Conservation (phyloP, 2,888 invertebrate species). For the Phrixothrix hirtus region DNA sequence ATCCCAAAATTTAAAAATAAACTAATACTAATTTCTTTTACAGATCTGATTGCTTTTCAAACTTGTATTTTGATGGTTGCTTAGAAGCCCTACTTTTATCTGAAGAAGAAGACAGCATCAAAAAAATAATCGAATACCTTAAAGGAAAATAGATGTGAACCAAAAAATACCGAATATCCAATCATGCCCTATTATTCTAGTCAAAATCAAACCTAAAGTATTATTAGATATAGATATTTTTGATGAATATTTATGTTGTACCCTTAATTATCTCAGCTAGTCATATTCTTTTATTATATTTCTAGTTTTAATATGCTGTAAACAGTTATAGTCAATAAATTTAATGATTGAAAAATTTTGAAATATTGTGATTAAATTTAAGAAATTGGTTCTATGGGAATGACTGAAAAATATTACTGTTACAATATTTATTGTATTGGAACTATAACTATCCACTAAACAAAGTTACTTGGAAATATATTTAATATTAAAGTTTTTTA, state of each 20-base stretch:
- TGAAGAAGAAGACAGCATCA: conserved; percentile 76
- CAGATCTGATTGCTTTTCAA: conserved; percentile 80
- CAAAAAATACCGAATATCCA: conserved; percentile 28
- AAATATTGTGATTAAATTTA: conserved; percentile 4
- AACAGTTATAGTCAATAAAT: too few relatives aligned
- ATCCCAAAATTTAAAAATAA: conserved; percentile 1
- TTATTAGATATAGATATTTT: conserved; percentile 42
- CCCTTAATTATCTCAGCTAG: conserved; percentile 13
- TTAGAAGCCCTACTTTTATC: conserved; percentile 76
- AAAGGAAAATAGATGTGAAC: conserved; percentile 59
- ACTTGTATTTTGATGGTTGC: conserved; percentile 80
- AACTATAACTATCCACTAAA: conserved; percentile 13
- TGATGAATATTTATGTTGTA: conserved; percentile 35
- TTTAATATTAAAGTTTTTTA: conserved; percentile 36
- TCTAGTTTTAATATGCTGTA: too few relatives aligned
- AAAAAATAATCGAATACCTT: conserved; percentile 79
- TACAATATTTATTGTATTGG: conserved; percentile 25
- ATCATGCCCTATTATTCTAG: conserved; percentile 50
- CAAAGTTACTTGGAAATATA: conserved; percentile 13
- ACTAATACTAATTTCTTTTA: conserved; percentile 49
- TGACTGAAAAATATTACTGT: conserved; percentile 15
- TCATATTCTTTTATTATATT: conserved; percentile 10
- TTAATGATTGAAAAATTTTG: neutral
- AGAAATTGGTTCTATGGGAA: conserved; percentile 9
- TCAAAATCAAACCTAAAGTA: conserved; percentile 46